Conservation (phyloP, 1,140 invertebrate species). For the Drosophila sp. region DNA sequence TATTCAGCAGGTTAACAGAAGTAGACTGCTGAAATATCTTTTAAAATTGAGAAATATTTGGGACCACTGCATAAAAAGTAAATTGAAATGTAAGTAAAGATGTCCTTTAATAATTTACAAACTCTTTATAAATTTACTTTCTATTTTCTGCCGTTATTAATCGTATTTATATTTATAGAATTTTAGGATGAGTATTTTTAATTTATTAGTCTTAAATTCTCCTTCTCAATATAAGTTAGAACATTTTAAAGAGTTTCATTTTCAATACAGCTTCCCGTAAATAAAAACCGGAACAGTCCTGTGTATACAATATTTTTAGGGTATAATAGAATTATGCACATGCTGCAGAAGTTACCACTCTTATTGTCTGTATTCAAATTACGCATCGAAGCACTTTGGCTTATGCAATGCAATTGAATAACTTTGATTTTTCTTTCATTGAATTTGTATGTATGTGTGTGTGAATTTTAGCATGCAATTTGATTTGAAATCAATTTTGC, state of each 20-base stretch:
- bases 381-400: conserved; percentile 16
- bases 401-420: conserved; percentile 26
- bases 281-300: no score
- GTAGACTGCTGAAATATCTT: not conserved
- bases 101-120: no score
- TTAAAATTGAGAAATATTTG: not conserved
- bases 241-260: no score
- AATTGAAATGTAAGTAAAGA: not conserved
- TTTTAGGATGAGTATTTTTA: no score
- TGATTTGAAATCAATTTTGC: conserved; percentile 46
- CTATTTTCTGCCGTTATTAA: no score
- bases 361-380: conserved; percentile 5
- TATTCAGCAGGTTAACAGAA: not conserved
- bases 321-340: not conserved
- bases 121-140: no score
- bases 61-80: not conserved
- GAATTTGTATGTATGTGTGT: conserved; percentile 16
- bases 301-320: not conserved
- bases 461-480: conserved; percentile 40
- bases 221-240: no score
- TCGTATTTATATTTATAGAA: no score
- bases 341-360: not conserved
- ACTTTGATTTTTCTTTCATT: conserved; percentile 28
- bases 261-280: no score
- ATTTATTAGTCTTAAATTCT: no score